Base-by-base conservation (phyloP, 2,888 invertebrate genomes). In the Thymelicus lineola region DNA sequence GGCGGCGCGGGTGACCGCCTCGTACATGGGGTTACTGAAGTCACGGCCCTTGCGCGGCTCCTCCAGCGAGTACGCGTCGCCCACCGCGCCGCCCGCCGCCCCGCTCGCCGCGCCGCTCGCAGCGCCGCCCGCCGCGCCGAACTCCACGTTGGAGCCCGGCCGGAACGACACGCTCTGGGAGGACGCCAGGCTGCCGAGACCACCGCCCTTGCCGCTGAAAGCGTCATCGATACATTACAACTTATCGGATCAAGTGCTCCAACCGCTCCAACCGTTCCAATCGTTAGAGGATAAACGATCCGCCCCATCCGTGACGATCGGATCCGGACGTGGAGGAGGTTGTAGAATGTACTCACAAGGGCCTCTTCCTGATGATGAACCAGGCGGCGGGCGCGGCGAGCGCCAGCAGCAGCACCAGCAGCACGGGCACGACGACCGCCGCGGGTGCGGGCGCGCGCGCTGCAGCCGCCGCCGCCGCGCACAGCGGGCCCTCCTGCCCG, bases 11-110 rank as follows among this genome's bases (percentile, higher is more conserved):
- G 96, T 96, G 68, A 97, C 97, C 61, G 98, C 98, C 83, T 99
- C 99, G 89, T 99, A 99, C 97, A 99, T 98, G 61, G 99, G 99
- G 93, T 99, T 99, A 82, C 98, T 97, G 94, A 99, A 99, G 90
- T 99, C 99, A 66, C 98, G 94, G 71, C 96, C 96, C 88, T 97
- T 98, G 77, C 86, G 81, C 45, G 81, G 95, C 74, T 97, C 97
- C 80, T 97, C 97, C 80, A 98, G 83, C 66, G 93, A 96, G 88
- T 97, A 97, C 71, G 97, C 97, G 53, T 96, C 96, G 81, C 97
- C 96, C 85, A 96, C 95, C 82, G 86, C 81, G 78, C 96, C 96
- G 82, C 97, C 97, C 46, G 42, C 12, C 42, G 96, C 89, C 10
- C 96, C 96, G 84, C 96, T 95, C 66, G 84, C 81, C 45, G 82